Conservation (phyloP, 2,113 vertebrate species). For the Mustelus asterias region DNA sequence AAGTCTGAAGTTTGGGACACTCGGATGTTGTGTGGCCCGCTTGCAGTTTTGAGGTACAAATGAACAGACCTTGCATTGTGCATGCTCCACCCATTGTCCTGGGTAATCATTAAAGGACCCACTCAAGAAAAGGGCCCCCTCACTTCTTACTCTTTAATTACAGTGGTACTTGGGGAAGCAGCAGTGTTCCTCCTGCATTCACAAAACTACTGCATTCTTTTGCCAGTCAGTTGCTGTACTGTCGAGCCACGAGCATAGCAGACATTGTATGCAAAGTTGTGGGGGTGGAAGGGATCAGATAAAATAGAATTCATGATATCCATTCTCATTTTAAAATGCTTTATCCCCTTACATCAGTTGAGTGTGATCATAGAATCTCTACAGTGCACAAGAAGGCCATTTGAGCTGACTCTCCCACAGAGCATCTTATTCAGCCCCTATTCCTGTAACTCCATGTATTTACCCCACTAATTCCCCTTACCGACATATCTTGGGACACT, state of each 20-base stretch:
- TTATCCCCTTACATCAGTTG: neutral
- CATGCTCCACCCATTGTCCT: neutral
- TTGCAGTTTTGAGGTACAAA: neutral
- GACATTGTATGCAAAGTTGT: neutral
- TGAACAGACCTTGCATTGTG: neutral
- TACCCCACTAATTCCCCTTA: no score
- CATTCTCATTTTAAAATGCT: neutral
- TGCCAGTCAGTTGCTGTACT: neutral
- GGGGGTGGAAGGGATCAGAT: neutral
- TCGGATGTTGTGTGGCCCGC: neutral
- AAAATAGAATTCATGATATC: neutral
- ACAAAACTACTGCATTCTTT: neutral
- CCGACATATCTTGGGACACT: no score
- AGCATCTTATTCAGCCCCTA: no score
- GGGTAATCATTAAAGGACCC: neutral
- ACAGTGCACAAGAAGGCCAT: no score
- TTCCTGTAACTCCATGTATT: no score
- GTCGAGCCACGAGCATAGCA: neutral
- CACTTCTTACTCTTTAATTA: neutral
- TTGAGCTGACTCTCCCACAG: no score
- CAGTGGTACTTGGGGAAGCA: no score
- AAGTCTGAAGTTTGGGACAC: neutral
- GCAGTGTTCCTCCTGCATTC: neutral
- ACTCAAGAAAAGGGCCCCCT: neutral
- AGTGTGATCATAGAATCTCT: neutral